Percentiles rank a stretch among this genome's conserved stretches.
Evolutionary conservation across 2,888 invertebrate species (phyloP).

Genomic region (Hyposoter dolosus): DNA sequence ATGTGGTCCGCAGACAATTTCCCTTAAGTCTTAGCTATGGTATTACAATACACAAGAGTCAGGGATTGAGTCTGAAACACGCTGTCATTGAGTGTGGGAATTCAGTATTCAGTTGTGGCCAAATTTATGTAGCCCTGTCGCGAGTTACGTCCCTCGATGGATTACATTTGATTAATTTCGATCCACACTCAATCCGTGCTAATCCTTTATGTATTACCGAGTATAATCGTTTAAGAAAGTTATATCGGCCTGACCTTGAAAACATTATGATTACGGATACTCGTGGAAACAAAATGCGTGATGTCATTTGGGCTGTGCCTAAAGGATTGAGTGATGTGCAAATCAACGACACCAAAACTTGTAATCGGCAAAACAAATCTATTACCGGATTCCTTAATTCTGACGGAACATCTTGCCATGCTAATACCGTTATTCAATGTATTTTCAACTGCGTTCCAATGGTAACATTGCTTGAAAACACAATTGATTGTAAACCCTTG

Average conservation of each 20-base stretch:
- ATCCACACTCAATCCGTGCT: constrained; percentile 66
- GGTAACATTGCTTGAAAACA: not conserved
- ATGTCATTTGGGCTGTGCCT: too few species aligned
- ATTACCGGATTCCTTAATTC: not conserved
- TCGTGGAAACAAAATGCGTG: too few species aligned
- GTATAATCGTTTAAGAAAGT: too few species aligned
- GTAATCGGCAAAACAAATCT: constrained; percentile 12
- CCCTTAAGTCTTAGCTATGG: not conserved
- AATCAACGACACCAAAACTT: not conserved
- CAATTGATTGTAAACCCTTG: constrained; percentile 44
- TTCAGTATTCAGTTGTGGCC: constrained; percentile 68
- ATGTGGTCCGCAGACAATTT: constrained; percentile 60
- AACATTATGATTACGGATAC: not conserved
- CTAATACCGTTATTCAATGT: constrained; percentile 39
- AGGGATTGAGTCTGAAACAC: too few species aligned
- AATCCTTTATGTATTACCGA: constrained; percentile 50
- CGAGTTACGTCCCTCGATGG: constrained; percentile 69
- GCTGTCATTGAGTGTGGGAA: constrained; percentile 55
- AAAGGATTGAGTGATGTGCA: not conserved
- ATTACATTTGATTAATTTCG: constrained; percentile 72
- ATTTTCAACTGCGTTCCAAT: constrained; percentile 37
- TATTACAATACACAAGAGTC: too few species aligned
- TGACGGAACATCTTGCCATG: constrained; percentile 38
- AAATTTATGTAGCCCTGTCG: constrained; percentile 72
- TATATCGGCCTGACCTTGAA: not conserved